Conservation (phyloP, 2,888 invertebrate genomes). For the Epinotia ramella region DNA sequence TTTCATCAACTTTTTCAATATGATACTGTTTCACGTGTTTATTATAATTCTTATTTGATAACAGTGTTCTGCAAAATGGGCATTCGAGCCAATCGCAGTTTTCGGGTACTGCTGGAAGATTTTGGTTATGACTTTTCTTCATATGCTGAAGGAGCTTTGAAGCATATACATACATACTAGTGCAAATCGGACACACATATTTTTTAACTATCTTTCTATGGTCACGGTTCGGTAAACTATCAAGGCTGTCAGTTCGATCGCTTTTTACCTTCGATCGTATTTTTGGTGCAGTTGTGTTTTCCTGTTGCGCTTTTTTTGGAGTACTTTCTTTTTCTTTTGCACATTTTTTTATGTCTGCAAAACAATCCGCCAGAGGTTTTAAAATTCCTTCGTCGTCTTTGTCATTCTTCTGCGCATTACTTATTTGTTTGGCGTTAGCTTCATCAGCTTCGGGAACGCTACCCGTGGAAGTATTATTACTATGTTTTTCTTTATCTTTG, state of each 20-base stretch:
- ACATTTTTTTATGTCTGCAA: background rate
- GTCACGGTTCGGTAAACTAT: background rate
- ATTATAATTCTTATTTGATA: constrained; percentile 4
- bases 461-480: background rate
- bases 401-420: background rate
- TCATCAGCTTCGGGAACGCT: background rate
- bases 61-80: background rate
- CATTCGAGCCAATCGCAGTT: background rate
- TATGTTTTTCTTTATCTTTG: background rate
- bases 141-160: constrained; percentile 2
- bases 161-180: background rate
- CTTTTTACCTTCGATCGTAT: background rate
- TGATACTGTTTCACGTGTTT: background rate
- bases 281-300: background rate
- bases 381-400: background rate
- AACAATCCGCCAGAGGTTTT: background rate
- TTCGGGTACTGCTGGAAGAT: background rate
- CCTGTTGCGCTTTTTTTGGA: background rate
- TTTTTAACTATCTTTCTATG: background rate
- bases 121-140: background rate
- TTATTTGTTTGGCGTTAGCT: background rate
- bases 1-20: background rate
- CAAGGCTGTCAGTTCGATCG: background rate
- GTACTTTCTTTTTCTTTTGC: background rate
- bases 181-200: constrained; percentile 8